A percentile compares a stretch with the other conserved stretches of the same genome.
Conservation (phyloP, 2,797 vertebrate genomes). For the Pangasius sanitwongsei region DNA sequence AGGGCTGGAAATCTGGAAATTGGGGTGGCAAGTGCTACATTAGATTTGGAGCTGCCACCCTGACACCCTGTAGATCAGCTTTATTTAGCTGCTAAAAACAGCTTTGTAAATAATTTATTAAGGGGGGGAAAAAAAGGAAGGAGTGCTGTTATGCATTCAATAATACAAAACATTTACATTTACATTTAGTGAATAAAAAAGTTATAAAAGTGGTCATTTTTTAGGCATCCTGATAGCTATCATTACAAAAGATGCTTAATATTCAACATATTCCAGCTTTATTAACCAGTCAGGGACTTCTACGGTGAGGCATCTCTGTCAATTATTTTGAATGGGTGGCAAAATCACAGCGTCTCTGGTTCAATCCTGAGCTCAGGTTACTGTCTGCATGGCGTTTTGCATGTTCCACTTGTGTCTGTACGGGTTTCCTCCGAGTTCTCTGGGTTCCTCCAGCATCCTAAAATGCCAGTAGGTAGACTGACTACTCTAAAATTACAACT, state of each 20-base stretch:
- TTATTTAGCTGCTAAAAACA: constrained; percentile 11
- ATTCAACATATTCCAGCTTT: neutral
- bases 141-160: neutral
- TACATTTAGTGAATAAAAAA: neutral
- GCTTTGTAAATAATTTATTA: neutral
- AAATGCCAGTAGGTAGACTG: neutral
- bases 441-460: neutral
- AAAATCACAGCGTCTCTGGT: too few species aligned
- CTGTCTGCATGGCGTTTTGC: neutral
- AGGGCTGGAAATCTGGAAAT: neutral
- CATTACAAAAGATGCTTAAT: neutral
- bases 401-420: too few species aligned
- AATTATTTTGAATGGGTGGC: neutral
- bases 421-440: neutral
- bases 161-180: neutral
- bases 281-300: neutral
- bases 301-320: neutral
- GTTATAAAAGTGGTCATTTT: neutral
- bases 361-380: neutral
- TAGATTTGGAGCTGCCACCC: neutral
- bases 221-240: neutral
- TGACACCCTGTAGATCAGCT: neutral
- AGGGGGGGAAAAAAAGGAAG: neutral
- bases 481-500: neutral
- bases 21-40: neutral